Conservation (phyloP, 2,113 vertebrate species). For the Thermophis baileyi region DNA sequence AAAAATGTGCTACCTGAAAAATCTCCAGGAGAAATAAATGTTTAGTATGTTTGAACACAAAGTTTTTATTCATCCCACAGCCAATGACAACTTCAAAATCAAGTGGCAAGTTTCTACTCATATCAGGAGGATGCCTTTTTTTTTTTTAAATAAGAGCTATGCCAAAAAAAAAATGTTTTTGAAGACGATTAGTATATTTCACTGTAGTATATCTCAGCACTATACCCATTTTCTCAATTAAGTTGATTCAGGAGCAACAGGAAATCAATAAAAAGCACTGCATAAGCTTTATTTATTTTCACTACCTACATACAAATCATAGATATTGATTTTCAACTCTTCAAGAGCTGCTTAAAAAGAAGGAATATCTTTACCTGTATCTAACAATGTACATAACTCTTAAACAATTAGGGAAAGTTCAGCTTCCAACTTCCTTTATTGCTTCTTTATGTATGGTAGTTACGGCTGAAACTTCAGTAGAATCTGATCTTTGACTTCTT, state of each 20-base stretch:
- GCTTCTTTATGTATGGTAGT: not conserved
- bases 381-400: not conserved
- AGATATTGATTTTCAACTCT: not conserved
- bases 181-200: not conserved
- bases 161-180: not conserved
- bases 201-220: not conserved
- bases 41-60: not conserved
- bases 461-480: not conserved
- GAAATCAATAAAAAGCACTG: conserved; percentile 11
- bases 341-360: not conserved
- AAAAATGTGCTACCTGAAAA: not conserved
- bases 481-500: not conserved
- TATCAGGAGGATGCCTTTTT: not conserved
- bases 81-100: not conserved
- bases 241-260: conserved; percentile 5
- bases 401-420: not conserved
- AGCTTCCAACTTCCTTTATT: not conserved
- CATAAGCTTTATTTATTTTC: conserved; percentile 6
- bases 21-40: not conserved
- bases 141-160: not conserved
- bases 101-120: not conserved
- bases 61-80: not conserved
- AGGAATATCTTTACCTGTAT: not conserved
- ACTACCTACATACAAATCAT: conserved; percentile 4
- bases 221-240: conserved; percentile 9